Evolutionary conservation across 2,113 vertebrate genomes (phyloP).

Genomic region (Clarias gariepinus): DNA sequence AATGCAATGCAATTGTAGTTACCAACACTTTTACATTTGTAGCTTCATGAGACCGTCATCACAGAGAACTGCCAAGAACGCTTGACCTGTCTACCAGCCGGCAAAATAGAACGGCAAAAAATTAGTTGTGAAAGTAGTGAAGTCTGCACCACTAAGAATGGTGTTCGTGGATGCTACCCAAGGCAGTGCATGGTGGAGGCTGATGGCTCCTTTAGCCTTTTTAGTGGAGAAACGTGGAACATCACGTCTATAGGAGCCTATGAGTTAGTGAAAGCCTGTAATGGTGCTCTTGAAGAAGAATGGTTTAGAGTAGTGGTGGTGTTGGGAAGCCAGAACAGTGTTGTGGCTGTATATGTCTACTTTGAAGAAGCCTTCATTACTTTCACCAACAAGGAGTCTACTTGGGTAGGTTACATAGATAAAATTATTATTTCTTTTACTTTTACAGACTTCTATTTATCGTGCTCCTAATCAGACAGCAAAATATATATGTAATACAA

Average conservation of each 20-base stretch:
- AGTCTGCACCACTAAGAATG: slow-evolving; percentile 51
- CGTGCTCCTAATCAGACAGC: background rate
- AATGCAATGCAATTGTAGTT: background rate
- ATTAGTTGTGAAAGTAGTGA: slow-evolving; percentile 50
- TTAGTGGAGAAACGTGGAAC: slow-evolving; percentile 46
- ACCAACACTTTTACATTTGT: background rate
- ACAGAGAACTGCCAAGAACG: slow-evolving; percentile 52
- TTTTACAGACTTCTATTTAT: background rate
- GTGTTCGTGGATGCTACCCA: slow-evolving; percentile 51
- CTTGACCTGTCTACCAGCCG: slow-evolving; percentile 53
- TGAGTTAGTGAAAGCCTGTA: slow-evolving; percentile 54
- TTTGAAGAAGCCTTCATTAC: slow-evolving; percentile 56
- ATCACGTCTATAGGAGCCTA: slow-evolving; percentile 55
- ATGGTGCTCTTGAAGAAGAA: background rate
- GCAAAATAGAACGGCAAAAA: slow-evolving; percentile 41
- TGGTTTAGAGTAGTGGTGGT: slow-evolving; percentile 68
- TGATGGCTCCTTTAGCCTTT: slow-evolving; percentile 52
- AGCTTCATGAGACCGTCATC: slow-evolving; percentile 55
- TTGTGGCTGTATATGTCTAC: slow-evolving; percentile 52
- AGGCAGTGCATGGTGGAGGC: slow-evolving; percentile 54
- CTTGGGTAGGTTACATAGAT: slow-evolving; percentile 56
- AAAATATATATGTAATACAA: background rate
- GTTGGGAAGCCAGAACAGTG: slow-evolving; percentile 24
- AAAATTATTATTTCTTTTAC: background rate
- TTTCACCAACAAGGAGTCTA: slow-evolving; percentile 44